These are phyloP conservation scores for Phylloscopus whistleri DNA, from an alignment of 2,113 vertebrate species.

Conservation along the genomic window DNA sequence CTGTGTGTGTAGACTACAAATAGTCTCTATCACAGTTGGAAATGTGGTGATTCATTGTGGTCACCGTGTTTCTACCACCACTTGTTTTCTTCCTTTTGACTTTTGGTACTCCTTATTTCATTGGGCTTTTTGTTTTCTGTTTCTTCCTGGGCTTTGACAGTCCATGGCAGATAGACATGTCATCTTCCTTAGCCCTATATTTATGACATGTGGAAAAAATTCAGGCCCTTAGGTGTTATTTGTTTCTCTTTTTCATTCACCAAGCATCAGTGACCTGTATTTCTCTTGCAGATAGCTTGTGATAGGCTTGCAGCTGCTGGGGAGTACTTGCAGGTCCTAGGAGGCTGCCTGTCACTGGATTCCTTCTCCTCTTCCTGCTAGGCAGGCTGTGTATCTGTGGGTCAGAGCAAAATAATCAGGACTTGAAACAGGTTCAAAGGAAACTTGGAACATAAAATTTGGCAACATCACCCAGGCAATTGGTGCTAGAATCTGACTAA, in stretches of 20 bases:
- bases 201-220: background rate
- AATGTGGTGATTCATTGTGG: constrained; percentile 41
- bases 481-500: constrained; percentile 53
- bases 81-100: constrained; percentile 23
- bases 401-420: constrained; percentile 38
- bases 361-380: background rate
- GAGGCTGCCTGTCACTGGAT: background rate
- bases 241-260: background rate
- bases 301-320: background rate
- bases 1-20: background rate
- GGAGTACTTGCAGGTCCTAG: background rate
- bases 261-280: background rate
- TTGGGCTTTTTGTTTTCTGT: background rate
- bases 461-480: constrained; percentile 27
- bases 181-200: background rate
- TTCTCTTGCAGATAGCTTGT: background rate
- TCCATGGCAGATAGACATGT: background rate
- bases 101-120: background rate
- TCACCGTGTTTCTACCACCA: background rate
- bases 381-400: constrained; percentile 23
- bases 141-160: background rate
- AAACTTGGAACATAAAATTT: constrained; percentile 49
- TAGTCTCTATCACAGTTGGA: constrained; percentile 7
- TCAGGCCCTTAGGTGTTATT: background rate
- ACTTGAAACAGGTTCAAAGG: constrained; percentile 48